Percentiles rank a stretch among this genome's conserved stretches.
phyloP scores from a whole-genome alignment of 2,888 invertebrate species.

The Lochmaea capreae region DNA sequence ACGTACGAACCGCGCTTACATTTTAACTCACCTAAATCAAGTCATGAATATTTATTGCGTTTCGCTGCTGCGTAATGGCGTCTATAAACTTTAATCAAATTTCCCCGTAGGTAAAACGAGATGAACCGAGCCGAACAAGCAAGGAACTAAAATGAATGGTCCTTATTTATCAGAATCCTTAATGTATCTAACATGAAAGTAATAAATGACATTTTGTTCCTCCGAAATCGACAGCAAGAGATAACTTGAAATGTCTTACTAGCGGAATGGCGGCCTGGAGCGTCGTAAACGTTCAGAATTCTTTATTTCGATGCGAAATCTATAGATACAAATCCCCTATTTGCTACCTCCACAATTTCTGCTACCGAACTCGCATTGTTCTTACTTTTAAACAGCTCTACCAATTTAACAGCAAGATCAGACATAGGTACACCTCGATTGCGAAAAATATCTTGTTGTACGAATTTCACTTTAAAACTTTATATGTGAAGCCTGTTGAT shows the following conservation, averaged over 20 bases:
- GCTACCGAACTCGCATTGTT: slow-evolving; percentile 35
- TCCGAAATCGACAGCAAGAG: slow-evolving; percentile 60
- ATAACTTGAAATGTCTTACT: slow-evolving; percentile 62
- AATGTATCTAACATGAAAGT: slow-evolving; percentile 45
- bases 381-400: slow-evolving; percentile 33
- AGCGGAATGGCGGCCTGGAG: slow-evolving; percentile 61
- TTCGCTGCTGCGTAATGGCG: slow-evolving; percentile 32
- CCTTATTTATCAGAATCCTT: slow-evolving; percentile 45
- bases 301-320: slow-evolving; percentile 60
- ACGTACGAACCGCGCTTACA: background rate
- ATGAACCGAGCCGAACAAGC: slow-evolving; percentile 5
- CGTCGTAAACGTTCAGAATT: slow-evolving; percentile 62
- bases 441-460: background rate
- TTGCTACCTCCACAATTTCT: slow-evolving; percentile 59
- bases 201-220: slow-evolving; percentile 53
- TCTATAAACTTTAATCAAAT: slow-evolving; percentile 42
- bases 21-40: slow-evolving; percentile 30
- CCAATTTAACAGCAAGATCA: slow-evolving; percentile 36
- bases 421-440: slow-evolving; percentile 26
- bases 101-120: slow-evolving; percentile 32
- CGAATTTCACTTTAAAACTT: background rate
- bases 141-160: slow-evolving; percentile 40
- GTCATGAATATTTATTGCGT: slow-evolving; percentile 40
- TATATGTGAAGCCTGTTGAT: background rate
- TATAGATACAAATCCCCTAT: slow-evolving; percentile 61